Evolutionary conservation across 2,797 vertebrate species (phyloP), one percentile per base, ranked within the genome.

Genomic region (Mionectes olivaceus): DNA sequence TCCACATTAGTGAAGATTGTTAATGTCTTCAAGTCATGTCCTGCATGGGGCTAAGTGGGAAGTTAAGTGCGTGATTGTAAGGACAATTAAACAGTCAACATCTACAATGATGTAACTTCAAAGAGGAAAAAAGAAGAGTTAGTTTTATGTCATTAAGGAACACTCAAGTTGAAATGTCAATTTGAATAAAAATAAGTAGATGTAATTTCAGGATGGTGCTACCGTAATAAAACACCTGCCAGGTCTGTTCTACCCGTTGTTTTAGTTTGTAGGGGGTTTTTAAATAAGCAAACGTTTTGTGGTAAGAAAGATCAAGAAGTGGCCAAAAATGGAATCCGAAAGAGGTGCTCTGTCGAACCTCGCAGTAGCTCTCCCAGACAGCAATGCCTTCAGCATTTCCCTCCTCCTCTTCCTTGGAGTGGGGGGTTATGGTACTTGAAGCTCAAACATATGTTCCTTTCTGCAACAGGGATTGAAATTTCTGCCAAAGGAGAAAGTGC

Each of bases 11-110:
- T 89, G 96, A 96, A 8, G 75, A 93, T 43, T 93, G 74, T 83
- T 97, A 93, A 95, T 89, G 91, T 97, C 95, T 97, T 96, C 95
- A 95, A 96, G 91, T 89, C 92, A 70, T 80, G 64, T 95, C 96
- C 96, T 96, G 67, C 69, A 89, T 96, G 80, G 78, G 80, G n/a
- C 79, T 91, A 93, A 95, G 87, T 97, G 89, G 76, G 73, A 96
- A 95, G 87, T 94, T 96, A 95, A 97, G 93, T 94, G 80, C 70
- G 64, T 86, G 79, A 89, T 94, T 94, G 84, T 71, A 94, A 81
- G 78, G 77, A 89, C 96, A 96, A 92, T 96, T 96, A 96, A 96
- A 95, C 80, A 95, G 87, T 95, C 92, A 90, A 63, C 80, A 95
- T 96, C 93, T 93, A 92, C 94, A 96, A 86, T 82, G 87, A 56